Evolutionary conservation across 2,888 invertebrate species (phyloP), one percentile per base, ranked within the genome.

Genomic region (Terebella lapidaria): DNA sequence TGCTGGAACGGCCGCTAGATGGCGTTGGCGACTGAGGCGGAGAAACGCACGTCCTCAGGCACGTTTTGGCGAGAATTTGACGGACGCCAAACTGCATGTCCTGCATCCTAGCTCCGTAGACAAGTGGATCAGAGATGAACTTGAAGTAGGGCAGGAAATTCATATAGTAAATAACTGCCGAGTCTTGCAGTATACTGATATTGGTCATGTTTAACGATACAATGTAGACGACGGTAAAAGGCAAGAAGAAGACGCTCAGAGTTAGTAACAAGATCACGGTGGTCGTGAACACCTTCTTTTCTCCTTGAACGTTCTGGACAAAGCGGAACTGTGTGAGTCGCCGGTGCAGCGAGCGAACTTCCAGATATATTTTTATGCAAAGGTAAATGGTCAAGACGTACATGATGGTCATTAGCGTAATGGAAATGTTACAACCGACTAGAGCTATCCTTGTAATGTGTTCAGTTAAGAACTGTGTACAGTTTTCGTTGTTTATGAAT

Each of bases 61-160:
- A 35, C 10, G 42, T 35, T 10, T 10, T n/a, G 42, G 42, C 42
- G 10, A 35, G 42, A n/a, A n/a, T n/a, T n/a, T 35, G 10, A 10
- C 42, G 42, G n/a, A 10, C 10, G 42, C 18, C 49, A 24, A 5
- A 15, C 5, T 49, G 49, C 53, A 53, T 18, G 10, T 28, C 53
- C 25, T 57, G 60, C 63, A 63, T 63, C 22, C 62, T 56, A 24
- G 59, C 46, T 18, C 67, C 67, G 56, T 67, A 67, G 54, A 67
- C 61, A 24, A 67, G 53, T 25, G 67, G 67, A 26, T 67, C 67
- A 30, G 63, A 52, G 57, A 62, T 25, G 57, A 64, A 67, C 59
- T 67, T 67, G 27, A 62, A 20, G 56, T 67, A 67, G 28, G 67
- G 67, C 35, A 63, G 29, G 18, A 67, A 26, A 45, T 55, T 67